Percentiles rank a stretch among this genome's conserved stretches.
These are phyloP conservation scores for Leptatherina wallacei DNA, from an alignment of 2,797 vertebrate species.

Conservation along the genomic window DNA sequence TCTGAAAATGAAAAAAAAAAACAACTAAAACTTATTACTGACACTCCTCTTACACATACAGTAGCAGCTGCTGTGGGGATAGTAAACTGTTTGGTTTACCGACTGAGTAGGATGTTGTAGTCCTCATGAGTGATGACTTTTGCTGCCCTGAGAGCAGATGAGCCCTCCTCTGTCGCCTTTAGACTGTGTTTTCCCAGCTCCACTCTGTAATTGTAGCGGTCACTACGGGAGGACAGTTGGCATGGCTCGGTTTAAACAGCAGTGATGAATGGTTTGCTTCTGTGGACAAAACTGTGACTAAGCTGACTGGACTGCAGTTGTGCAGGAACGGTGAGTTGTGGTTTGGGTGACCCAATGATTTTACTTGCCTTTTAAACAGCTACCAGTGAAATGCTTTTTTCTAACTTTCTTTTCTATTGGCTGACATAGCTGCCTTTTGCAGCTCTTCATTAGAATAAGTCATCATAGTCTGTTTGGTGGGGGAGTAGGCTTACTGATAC, in stretches of 20 bases:
- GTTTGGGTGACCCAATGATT: neutral
- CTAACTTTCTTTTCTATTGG: neutral
- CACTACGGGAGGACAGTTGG: constrained; percentile 64
- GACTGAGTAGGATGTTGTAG: constrained; percentile 81
- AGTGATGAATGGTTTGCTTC: constrained; percentile 6
- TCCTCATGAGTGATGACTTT: constrained; percentile 77
- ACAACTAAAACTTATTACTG: neutral
- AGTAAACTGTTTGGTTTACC: constrained; percentile 55
- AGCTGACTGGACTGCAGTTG: neutral
- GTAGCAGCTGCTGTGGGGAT: neutral
- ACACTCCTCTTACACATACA: neutral
- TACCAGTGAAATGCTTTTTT: neutral
- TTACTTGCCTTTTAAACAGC: neutral
- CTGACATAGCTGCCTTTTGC: neutral
- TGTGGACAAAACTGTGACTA: constrained; percentile 14
- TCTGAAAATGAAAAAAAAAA: neutral
- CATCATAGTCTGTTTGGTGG: neutral
- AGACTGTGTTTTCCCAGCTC: constrained; percentile 86
- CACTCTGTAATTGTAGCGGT: constrained; percentile 78
- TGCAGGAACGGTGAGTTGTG: neutral
- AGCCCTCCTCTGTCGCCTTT: constrained; percentile 67
- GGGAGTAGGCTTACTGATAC: neutral
- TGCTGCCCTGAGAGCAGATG: constrained; percentile 56
- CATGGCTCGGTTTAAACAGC: constrained; percentile 3
- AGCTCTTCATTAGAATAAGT: neutral